These are phyloP conservation scores for Maconellicoccus hirsutus DNA, from an alignment of 1,140 invertebrate genomes.

Conservation along the genomic window DNA sequence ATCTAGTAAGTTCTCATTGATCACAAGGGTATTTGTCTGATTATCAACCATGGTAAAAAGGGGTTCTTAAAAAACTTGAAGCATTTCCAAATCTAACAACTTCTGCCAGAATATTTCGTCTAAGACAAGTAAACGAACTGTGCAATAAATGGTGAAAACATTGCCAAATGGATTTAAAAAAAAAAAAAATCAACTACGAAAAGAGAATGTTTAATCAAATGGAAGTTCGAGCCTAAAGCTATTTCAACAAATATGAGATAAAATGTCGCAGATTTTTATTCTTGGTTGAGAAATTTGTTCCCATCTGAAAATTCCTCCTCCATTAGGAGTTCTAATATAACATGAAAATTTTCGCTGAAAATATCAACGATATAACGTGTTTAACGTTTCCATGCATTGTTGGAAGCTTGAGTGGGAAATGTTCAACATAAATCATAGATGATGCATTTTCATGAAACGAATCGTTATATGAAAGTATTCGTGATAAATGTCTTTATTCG, in stretches of 20 bases:
- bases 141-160: constrained; percentile 12
- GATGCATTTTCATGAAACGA: no score
- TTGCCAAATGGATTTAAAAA: constrained; percentile 14
- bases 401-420: no score
- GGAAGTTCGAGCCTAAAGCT: neutral
- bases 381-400: no score
- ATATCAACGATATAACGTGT: no score
- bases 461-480: no score
- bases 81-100: neutral
- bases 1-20: neutral
- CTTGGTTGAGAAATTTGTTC: neutral
- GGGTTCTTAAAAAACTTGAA: constrained; percentile 7
- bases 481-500: no score
- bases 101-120: constrained; percentile 13
- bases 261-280: neutral
- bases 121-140: constrained; percentile 15
- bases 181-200: constrained; percentile 13
- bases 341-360: no score
- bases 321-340: no score
- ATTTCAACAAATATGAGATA: neutral
- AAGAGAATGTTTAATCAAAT: constrained; percentile 6
- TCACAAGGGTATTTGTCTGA: constrained; percentile 6
- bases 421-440: no score
- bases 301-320: no score
- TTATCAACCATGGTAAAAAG: constrained; percentile 9